Conservation (phyloP, 1,140 invertebrate genomes). For the Drosophila pallidifrons region DNA sequence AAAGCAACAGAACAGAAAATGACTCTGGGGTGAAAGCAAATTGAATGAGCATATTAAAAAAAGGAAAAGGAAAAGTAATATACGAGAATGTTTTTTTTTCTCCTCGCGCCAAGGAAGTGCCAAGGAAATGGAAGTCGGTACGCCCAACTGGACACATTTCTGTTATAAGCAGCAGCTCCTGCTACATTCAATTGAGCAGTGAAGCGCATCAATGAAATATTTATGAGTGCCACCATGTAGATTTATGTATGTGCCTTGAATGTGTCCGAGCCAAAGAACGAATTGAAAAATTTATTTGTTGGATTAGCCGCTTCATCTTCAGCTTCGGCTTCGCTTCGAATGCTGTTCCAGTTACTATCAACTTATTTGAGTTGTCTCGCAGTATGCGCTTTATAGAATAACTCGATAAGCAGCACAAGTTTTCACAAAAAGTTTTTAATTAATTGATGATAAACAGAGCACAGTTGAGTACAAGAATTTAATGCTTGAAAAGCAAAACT, state of each 20-base stretch:
- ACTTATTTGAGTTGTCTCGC: conserved; percentile 21
- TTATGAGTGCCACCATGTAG: conserved; percentile 64
- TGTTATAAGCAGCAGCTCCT: conserved; percentile 29
- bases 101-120: conserved; percentile 11
- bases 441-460: not conserved
- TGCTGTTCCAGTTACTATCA: conserved; percentile 25
- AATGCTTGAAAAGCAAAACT: not conserved
- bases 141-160: conserved; percentile 46
- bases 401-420: conserved; percentile 5
- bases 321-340: not conserved
- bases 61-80: conserved; percentile 67
- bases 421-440: not conserved
- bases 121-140: conserved; percentile 66
- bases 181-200: conserved; percentile 39
- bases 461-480: not conserved
- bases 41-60: conserved; percentile 80
- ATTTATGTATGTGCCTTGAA: conserved; percentile 60
- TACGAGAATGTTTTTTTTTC: conserved; percentile 21
- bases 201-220: conserved; percentile 69
- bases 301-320: conserved; percentile 30
- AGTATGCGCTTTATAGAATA: conserved; percentile 13
- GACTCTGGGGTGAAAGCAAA: conserved; percentile 47
- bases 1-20: conserved; percentile 7
- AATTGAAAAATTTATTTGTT: conserved; percentile 70
- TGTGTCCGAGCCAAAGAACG: conserved; percentile 23